Evolutionary conservation across 2,888 invertebrate genomes (phyloP).

Genomic region (Oithona nana): DNA sequence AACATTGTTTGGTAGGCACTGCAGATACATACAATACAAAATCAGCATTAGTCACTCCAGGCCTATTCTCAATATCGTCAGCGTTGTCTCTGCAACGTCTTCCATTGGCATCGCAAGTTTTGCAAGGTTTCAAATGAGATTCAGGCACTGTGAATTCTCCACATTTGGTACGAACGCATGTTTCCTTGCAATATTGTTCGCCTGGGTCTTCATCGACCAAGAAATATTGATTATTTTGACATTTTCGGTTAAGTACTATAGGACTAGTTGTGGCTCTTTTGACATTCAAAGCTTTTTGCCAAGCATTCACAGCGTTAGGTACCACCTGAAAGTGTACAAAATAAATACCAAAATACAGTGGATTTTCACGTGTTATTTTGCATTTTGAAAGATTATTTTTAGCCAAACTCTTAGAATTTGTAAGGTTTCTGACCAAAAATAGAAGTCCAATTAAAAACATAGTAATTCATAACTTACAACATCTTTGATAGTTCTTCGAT

Average conservation of each 20-base stretch:
- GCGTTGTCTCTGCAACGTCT: background rate
- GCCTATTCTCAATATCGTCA: background rate
- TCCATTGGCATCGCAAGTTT: slow-evolving; percentile 6
- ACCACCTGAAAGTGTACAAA: background rate
- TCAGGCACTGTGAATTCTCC: slow-evolving; percentile 9
- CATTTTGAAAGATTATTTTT: too few species aligned
- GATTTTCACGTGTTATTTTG: too few species aligned
- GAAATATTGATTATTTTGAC: slow-evolving; percentile 14
- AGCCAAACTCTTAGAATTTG: too few species aligned
- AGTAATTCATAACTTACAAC: background rate
- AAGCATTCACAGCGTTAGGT: background rate
- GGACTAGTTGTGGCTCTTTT: background rate
- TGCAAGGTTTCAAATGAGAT: slow-evolving; percentile 6
- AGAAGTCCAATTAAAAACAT: too few species aligned
- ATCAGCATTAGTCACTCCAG: slow-evolving; percentile 1
- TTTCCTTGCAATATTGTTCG: background rate
- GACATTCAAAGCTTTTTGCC: background rate
- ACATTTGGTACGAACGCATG: slow-evolving; percentile 7
- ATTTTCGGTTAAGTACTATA: slow-evolving; percentile 7
- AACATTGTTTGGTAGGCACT: background rate
- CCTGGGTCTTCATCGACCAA: slow-evolving; percentile 1
- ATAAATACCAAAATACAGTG: background rate
- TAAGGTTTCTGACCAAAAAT: too few species aligned
- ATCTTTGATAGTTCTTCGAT: background rate
- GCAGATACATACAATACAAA: slow-evolving; percentile 14